Percentiles rank a stretch among this genome's conserved stretches.
These are phyloP conservation scores for Numida meleagris DNA, from an alignment of 2,113 vertebrate genomes.

Conservation along the genomic window DNA sequence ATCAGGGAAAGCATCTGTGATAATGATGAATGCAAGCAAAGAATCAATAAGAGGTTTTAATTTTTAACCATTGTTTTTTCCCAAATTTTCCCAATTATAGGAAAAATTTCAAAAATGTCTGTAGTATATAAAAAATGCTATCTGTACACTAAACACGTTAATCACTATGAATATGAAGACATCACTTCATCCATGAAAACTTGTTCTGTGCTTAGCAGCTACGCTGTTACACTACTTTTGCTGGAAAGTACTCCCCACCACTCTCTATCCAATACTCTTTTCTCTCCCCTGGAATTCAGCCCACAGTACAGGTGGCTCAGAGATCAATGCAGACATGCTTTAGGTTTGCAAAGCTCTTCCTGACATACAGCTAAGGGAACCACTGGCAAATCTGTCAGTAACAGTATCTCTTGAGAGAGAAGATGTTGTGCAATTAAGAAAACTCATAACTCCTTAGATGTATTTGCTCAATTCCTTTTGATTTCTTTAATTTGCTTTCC, in stretches of 20 bases:
- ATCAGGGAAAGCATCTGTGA: not conserved
- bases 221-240: not conserved
- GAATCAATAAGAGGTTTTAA: not conserved
- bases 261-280: not conserved
- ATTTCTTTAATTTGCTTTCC: conserved; percentile 5
- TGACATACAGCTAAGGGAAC: not conserved
- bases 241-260: not conserved
- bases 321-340: not conserved
- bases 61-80: not conserved
- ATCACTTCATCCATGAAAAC: not conserved
- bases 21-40: not conserved
- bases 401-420: not conserved
- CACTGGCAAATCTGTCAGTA: not conserved
- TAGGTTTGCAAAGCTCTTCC: not conserved
- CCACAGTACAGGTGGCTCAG: not conserved
- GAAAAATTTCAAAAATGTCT: not conserved
- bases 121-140: not conserved
- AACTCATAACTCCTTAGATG: not conserved
- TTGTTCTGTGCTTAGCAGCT: not conserved
- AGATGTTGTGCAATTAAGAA: not conserved
- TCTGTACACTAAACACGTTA: not conserved
- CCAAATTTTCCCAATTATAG: not conserved
- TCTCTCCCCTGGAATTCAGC: not conserved
- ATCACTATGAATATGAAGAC: not conserved
- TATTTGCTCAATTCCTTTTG: not conserved